Evolutionary conservation across 2,797 vertebrate species (phyloP), one percentile per base, ranked within the genome.

Genomic region (Aldrovandia affinis): DNA sequence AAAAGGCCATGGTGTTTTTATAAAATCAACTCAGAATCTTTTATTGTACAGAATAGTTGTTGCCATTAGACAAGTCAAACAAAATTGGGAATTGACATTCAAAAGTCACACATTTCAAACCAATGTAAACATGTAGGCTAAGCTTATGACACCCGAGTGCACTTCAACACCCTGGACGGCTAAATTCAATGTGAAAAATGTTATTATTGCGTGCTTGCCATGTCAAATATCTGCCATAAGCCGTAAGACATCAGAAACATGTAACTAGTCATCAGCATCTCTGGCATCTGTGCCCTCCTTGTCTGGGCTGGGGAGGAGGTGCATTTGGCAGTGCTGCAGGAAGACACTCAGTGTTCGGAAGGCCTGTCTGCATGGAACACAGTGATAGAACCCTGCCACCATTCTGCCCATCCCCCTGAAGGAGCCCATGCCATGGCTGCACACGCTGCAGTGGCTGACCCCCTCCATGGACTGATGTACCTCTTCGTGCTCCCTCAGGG

Each of bases 311-410:
- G 63, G 54, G 39, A 33, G 61, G 5, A 95, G 93, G 88, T 96
- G 95, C 82, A 90, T 90, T 89, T 95, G 93, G 87, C 95, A 96
- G 90, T 96, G 95, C 83, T 94, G 85, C 44, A 96, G 88, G 91
- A 96, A 96, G 3, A 88, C 61, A 79, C 91, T 90, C 68, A 96
- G 91, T 0, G 87, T 87, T 0, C 90, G 86, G 88, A 95, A 96
- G 0, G 92, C 92, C 86, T 93, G 89, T 30, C 90, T 91, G 85
- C 95, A 96, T 25, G 93, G 95, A 57, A 92, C 89, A 22, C 95
- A 96, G 90, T 96, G 95, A 91, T 95, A 96, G 30, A 93, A 88
- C 81, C 93, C 85, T 36, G 90, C 88, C 39, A 87, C 86, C 86
- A 86, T 90, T 0, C 90, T 89, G 20, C 90, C 86, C 0, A 85